Base-by-base conservation (phyloP, 2,797 vertebrate species). In the Oryzias sinensis region DNA sequence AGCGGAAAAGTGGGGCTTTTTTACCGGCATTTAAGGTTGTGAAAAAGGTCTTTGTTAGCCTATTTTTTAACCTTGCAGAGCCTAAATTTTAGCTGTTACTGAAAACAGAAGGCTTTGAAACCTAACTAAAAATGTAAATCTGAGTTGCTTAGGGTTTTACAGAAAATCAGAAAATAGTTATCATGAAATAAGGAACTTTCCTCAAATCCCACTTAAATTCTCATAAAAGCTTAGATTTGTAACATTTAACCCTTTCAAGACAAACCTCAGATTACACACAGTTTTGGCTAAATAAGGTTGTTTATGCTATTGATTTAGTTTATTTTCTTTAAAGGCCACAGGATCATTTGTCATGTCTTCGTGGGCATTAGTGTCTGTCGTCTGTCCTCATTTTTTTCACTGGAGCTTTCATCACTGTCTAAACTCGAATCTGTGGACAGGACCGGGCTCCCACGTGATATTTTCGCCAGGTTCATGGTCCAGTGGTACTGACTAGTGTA, bases 391-490 rank as follows among this genome's bases (percentile, higher is more conserved):
- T 75, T 72, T 68, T 74, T 82, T 63, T 80, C 68, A 70, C 46
- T 17, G 24, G 43, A 67, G 66, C 65, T 70, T 72, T 75, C 69
- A 49, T 74, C 77, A 63, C 61, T 73, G 55, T 80, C 74, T 68
- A 75, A 76, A 78, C 79, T 72, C 59, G 70, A 64, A 33, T 44
- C 72, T 66, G 71, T 68, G 72, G 80, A 80, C 67, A 70, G 77
- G 65, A 82, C 55, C 70, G 68, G 65, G 5, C 17, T 63, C 63
- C 73, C 85, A 87, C 68, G 80, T 88, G 85, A 86, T 86, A 76
- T 87, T 87, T 89, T 87, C 48, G 74, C 72, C 78, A 81, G 83
- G 76, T 87, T 89, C 85, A 85, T 65, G 77, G 85, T 86, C 84
- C 82, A 83, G 73, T 81, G 79, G 72, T 75, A 76, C 78, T 81